Conservation (phyloP, 2,113 vertebrate species). For the Trematocara zebra region DNA sequence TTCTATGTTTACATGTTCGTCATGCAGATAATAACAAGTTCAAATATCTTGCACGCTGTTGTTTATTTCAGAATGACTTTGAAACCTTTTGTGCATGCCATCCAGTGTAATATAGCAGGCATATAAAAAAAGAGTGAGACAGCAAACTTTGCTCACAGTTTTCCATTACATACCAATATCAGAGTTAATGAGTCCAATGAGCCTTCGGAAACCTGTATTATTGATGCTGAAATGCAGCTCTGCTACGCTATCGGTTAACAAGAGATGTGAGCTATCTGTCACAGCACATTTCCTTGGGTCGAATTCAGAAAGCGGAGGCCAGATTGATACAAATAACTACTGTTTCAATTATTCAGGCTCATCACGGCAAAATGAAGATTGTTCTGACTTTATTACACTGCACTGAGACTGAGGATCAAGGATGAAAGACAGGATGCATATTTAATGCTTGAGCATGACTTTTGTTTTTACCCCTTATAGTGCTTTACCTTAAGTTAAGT, state of each 20-base stretch:
- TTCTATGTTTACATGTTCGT: not conserved
- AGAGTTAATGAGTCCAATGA: conserved; percentile 51
- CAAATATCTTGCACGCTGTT: not conserved
- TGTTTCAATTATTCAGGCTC: conserved; percentile 58
- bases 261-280: conserved; percentile 47
- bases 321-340: conserved; percentile 57
- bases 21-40: not conserved
- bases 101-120: not conserved
- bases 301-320: conserved; percentile 21
- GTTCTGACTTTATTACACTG: conserved; percentile 4
- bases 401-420: conserved; percentile 8
- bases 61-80: not conserved
- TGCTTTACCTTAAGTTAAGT: not conserved
- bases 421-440: conserved; percentile 35
- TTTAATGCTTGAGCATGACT: conserved; percentile 30
- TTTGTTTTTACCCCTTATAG: not conserved
- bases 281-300: conserved; percentile 33
- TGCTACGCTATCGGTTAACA: conserved; percentile 29
- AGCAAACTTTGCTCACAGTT: not conserved
- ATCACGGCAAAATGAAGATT: conserved; percentile 40
- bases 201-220: conserved; percentile 38
- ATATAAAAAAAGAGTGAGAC: not conserved
- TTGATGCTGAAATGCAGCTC: conserved; percentile 47
- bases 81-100: not conserved
- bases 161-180: conserved; percentile 30